Conservation (phyloP, 92 coral and sea anemone species). For the Phenganax stokvisi region DNA sequence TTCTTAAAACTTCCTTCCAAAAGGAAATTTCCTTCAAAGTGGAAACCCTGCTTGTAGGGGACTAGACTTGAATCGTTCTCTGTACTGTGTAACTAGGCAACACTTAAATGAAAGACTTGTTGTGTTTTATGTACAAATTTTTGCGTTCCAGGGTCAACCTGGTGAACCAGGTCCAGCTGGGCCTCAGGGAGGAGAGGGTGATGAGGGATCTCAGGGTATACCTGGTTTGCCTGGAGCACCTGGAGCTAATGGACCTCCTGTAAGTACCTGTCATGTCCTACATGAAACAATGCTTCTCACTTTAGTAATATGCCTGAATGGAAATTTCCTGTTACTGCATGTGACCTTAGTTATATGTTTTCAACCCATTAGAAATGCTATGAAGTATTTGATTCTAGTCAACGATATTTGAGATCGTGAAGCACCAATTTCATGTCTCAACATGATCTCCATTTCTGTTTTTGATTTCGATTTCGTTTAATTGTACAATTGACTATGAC, state of each 20-base stretch:
- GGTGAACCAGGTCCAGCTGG: conserved; percentile 5
- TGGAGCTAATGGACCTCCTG: conserved; percentile 43
- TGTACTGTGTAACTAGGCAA: too few species aligned
- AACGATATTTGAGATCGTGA: too few species aligned
- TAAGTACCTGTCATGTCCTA: conserved; percentile 25
- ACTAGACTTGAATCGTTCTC: too few species aligned
- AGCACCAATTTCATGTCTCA: not conserved
- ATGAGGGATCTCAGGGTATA: not conserved
- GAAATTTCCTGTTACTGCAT: too few species aligned
- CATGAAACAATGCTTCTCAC: too few species aligned
- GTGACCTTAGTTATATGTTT: too few species aligned
- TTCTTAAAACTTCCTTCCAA: too few species aligned
- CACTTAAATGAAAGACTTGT: too few species aligned
- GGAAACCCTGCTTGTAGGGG: too few species aligned
- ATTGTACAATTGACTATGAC: too few species aligned
- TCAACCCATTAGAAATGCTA: not conserved
- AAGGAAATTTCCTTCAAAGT: too few species aligned
- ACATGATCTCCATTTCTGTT: not conserved
- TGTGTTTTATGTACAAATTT: not conserved
- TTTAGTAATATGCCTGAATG: too few species aligned
- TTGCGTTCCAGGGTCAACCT: not conserved
- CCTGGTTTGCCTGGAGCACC: conserved; percentile 35
- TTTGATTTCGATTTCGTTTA: not conserved
- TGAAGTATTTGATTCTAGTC: not conserved
- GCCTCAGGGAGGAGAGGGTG: conserved; percentile 7